Conservation (phyloP, 2,888 invertebrate species). For the Eumacrocentrus americanus region DNA sequence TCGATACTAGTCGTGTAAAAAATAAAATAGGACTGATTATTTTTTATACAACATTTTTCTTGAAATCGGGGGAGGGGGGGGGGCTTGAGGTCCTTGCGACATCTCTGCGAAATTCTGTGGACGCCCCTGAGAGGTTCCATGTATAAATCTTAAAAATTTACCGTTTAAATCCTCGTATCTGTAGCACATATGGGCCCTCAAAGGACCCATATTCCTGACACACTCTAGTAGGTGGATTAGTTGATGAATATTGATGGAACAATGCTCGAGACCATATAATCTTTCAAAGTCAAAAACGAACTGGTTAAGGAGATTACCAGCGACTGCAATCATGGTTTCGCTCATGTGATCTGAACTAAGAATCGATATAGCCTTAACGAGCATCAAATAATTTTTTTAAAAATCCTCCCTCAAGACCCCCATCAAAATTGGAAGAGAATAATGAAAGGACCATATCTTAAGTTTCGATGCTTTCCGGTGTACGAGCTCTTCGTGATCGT, state of each 20-base stretch:
- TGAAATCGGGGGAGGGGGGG: no score
- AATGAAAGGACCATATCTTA: background rate
- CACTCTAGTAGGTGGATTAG: background rate
- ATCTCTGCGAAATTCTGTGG: no score
- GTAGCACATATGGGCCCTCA: background rate
- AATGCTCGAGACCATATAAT: conserved; percentile 11
- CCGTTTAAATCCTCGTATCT: background rate
- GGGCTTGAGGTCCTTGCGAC: no score
- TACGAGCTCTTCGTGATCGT: background rate
- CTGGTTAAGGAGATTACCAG: background rate
- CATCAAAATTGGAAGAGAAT: background rate
- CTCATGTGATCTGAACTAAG: background rate
- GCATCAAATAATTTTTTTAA: background rate
- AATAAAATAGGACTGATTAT: no score
- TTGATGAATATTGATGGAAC: conserved; percentile 14
- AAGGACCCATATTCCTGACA: background rate
- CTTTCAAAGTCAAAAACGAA: conserved; percentile 2
- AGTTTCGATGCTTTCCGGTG: background rate
- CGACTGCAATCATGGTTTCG: background rate
- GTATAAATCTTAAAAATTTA: background rate
- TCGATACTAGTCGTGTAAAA: no score
- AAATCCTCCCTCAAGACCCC: background rate
- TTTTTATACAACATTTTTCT: no score
- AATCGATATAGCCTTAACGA: background rate
- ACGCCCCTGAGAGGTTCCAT: background rate